A percentile compares a stretch with the other conserved stretches of the same genome.
phyloP scores from a whole-genome alignment of 2,113 vertebrate species.

The Lepisosteus oculatus region DNA sequence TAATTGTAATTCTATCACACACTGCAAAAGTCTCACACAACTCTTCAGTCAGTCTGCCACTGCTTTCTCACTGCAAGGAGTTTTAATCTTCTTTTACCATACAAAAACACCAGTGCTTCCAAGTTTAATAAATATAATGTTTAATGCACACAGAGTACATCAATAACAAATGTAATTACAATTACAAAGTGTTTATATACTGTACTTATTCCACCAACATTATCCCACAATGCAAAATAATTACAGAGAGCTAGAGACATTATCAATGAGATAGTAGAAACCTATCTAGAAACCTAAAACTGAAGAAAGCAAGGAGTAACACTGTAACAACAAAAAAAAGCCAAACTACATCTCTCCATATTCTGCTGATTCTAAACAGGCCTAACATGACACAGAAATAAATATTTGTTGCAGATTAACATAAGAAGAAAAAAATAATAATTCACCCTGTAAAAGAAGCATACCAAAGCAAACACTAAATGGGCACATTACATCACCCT shows the following conservation, averaged over 20 bases:
- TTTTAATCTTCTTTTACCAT: too few relatives aligned
- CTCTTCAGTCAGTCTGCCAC: background rate
- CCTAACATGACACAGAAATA: too few relatives aligned
- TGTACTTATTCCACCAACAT: background rate
- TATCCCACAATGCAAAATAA: background rate
- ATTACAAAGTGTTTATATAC: background rate
- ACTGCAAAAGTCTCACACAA: slow-evolving; percentile 5
- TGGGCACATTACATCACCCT: too few relatives aligned
- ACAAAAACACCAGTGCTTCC: background rate
- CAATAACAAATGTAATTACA: slow-evolving; percentile 9
- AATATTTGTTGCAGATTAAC: too few relatives aligned
- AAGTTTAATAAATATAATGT: background rate
- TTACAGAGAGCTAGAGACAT: background rate
- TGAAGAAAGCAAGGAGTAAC: too few relatives aligned
- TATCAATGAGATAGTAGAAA: slow-evolving; percentile 2
- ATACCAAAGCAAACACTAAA: too few relatives aligned
- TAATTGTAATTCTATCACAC: slow-evolving; percentile 12
- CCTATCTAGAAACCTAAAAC: background rate
- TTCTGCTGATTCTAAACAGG: too few relatives aligned
- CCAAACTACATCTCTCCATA: too few relatives aligned
- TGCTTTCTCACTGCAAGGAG: too few relatives aligned
- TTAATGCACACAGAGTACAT: background rate
- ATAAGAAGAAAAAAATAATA: too few relatives aligned
- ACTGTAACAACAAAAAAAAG: too few relatives aligned
- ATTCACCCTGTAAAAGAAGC: too few relatives aligned